Base-by-base conservation (phyloP, 2,888 invertebrate genomes). In the Fragum fragum region DNA sequence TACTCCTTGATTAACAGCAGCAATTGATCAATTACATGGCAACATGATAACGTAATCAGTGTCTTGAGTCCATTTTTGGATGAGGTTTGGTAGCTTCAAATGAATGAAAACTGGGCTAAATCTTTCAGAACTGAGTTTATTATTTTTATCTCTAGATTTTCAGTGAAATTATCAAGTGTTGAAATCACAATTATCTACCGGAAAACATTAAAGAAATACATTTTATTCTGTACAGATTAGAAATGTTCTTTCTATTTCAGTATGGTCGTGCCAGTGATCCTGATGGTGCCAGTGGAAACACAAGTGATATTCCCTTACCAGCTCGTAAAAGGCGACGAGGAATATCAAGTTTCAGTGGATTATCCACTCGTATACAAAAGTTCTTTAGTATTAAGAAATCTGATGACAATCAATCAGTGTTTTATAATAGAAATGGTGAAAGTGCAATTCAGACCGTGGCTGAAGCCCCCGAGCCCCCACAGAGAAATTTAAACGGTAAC, bases 291-390 rank as follows among this genome's bases (percentile, higher is more conserved):
- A 75, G 81, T 1, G 82, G 85, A 16, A 76, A 71, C 3, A 81
- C 84, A n/a, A 68, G 73, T 2, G 71, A 52, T 26, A 73, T 71
- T 23, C 71, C 53, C 28, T 36, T 71, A 23, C 71, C 71, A 2
- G 53, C 29, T 14, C 29, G 53, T 29, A 76, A 66, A 14, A 29
- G 75, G 23, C 29, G 59, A 32, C 42, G 72, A 23, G 82, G 85
- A 0, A 69, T 78, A 6, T 82, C 85, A 18, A 82, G 82, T 68
- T 80, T 85, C 32, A 78, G 82, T 18, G 72, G 75, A 21, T n/a
- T 83, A 23, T 82, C 85, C 28, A 85, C 80, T 11, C 80, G 85
- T 55, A 82, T 85, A 63, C 73, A 82, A 68, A 75, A 71, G 29
- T 81, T 82, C 57, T 85, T 85, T 59, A 75, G 59, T 70, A 57